Evolutionary conservation across 2,888 invertebrate species (phyloP).

Genomic region (Drosophila mimetica): DNA sequence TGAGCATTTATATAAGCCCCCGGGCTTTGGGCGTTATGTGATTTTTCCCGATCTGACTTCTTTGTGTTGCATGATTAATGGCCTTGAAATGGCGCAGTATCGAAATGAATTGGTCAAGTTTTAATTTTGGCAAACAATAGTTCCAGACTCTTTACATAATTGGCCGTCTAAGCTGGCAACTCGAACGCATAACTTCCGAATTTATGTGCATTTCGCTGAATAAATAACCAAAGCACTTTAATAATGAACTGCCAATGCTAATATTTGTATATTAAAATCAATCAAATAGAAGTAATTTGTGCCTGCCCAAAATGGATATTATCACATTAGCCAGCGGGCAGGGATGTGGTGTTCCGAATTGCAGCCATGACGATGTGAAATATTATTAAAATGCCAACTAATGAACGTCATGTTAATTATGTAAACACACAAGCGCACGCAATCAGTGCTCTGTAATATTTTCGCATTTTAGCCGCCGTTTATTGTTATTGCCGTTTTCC

Average conservation of each 20-base stretch:
- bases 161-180: neutral
- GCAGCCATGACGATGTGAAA: slow-evolving; percentile 22
- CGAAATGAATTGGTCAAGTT: neutral
- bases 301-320: slow-evolving; percentile 25
- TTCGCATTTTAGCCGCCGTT: slow-evolving; percentile 39
- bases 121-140: neutral
- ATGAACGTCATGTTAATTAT: slow-evolving; percentile 66
- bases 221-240: slow-evolving; percentile 9
- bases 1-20: slow-evolving; percentile 17
- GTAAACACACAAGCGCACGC: slow-evolving; percentile 40
- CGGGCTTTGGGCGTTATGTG: slow-evolving; percentile 16
- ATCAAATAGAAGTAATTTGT: slow-evolving; percentile 59
- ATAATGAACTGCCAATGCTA: slow-evolving; percentile 55
- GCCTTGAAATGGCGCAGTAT: slow-evolving; percentile 24
- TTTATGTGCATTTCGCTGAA: neutral
- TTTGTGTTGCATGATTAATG: slow-evolving; percentile 16
- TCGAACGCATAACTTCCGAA: neutral
- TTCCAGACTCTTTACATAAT: slow-evolving; percentile 8
- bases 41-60: slow-evolving; percentile 4
- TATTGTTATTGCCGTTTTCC: slow-evolving; percentile 56
- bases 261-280: slow-evolving; percentile 60
- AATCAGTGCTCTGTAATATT: slow-evolving; percentile 45
- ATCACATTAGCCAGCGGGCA: slow-evolving; percentile 27
- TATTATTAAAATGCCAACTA: slow-evolving; percentile 51
- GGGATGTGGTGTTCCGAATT: neutral